These are phyloP conservation scores for Drosophila robusta DNA, from an alignment of 2,888 invertebrate genomes.

Conservation along the genomic window DNA sequence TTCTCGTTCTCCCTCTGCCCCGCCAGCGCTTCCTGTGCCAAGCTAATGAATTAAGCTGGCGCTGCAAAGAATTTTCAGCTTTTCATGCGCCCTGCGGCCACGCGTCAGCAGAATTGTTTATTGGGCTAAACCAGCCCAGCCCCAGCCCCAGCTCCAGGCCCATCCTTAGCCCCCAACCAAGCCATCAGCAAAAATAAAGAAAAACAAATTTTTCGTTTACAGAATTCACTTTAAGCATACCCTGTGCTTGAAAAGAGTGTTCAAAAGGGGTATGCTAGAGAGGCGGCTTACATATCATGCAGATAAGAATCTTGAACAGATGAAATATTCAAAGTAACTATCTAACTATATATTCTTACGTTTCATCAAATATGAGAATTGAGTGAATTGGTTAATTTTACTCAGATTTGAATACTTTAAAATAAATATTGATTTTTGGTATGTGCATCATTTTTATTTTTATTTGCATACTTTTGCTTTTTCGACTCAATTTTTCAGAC, in stretches of 20 bases:
- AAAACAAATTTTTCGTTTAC: slow-evolving; percentile 45
- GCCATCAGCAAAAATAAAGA: background rate
- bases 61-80: slow-evolving; percentile 64
- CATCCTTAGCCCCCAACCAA: background rate
- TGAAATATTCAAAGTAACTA: no score
- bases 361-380: no score
- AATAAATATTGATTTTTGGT: no score
- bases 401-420: no score
- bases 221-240: slow-evolving; percentile 36
- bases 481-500: no score
- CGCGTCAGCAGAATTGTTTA: slow-evolving; percentile 68
- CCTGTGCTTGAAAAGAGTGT: background rate
- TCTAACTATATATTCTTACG: no score
- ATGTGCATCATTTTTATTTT: no score
- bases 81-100: slow-evolving; percentile 53
- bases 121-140: slow-evolving; percentile 26
- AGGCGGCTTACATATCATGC: background rate
- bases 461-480: no score
- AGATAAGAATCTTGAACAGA: no score
- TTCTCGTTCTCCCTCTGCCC: background rate
- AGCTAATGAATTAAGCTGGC: slow-evolving; percentile 74
- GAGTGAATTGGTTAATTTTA: no score
- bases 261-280: background rate
- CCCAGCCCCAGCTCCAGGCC: background rate
- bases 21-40: slow-evolving; percentile 34